Percentiles rank a stretch among this genome's conserved stretches.
Conservation (phyloP, 2,113 vertebrate species). For the Columba janthina region DNA sequence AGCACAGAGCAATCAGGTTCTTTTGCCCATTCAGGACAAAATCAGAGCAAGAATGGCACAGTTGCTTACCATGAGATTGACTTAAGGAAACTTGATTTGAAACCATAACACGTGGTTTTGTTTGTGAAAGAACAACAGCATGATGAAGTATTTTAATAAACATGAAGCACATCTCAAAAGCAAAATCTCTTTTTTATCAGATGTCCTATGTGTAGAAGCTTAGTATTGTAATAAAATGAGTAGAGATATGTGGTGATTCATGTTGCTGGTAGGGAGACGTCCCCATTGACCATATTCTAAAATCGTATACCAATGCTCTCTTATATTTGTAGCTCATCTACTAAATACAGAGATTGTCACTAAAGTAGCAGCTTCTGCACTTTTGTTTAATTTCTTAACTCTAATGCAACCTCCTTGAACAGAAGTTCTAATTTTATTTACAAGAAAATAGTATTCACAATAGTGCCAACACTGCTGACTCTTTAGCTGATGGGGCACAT, state of each 20-base stretch:
- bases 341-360: neutral
- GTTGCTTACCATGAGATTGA: neutral
- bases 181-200: neutral
- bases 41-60: neutral
- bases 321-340: neutral
- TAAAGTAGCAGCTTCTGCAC: neutral
- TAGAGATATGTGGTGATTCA: neutral
- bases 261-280: neutral
- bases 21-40: neutral
- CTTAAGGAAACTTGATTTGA: neutral
- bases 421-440: neutral
- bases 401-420: neutral
- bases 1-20: neutral
- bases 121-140: neutral
- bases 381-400: neutral
- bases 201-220: neutral
- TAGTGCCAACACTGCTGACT: neutral
- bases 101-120: neutral
- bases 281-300: neutral
- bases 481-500: neutral
- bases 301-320: accelerated
- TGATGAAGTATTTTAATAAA: neutral
- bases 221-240: neutral
- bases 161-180: neutral
- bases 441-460: neutral